These are phyloP conservation scores for Ornithoptera alexandrae DNA, from an alignment of 2,888 invertebrate species.

Conservation along the genomic window DNA sequence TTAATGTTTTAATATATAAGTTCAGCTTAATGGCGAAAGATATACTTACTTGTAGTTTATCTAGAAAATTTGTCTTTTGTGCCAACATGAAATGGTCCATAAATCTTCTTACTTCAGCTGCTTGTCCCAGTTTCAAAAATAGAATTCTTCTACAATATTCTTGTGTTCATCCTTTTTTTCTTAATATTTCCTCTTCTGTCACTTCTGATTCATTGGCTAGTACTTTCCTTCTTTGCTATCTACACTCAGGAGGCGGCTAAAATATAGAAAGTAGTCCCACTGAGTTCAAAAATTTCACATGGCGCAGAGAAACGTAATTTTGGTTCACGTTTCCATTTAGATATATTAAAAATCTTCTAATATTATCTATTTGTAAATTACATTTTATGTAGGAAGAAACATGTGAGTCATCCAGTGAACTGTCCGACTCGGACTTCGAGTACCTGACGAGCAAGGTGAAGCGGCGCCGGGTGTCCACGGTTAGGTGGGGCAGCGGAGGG, in stretches of 20 bases:
- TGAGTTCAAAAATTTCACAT: background rate
- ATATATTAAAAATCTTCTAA: too few relatives aligned
- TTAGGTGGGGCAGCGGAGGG: slow-evolving; percentile 31
- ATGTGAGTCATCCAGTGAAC: slow-evolving; percentile 42
- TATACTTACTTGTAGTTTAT: slow-evolving; percentile 83
- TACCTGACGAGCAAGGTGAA: slow-evolving; percentile 50
- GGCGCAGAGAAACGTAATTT: background rate
- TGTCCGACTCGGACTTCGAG: slow-evolving; percentile 59
- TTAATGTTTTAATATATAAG: too few relatives aligned
- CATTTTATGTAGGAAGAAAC: slow-evolving; percentile 24
- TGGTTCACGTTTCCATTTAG: too few relatives aligned
- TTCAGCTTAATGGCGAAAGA: background rate
- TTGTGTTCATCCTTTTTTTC: slow-evolving; percentile 80
- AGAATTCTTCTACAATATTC: slow-evolving; percentile 90
- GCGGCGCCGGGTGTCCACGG: slow-evolving; percentile 40
- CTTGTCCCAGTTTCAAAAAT: slow-evolving; percentile 91
- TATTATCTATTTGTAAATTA: background rate
- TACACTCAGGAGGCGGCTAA: slow-evolving; percentile 50
- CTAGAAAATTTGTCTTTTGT: slow-evolving; percentile 88
- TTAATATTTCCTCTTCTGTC: slow-evolving; percentile 41
- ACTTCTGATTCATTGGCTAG: slow-evolving; percentile 46
- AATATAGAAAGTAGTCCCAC: slow-evolving; percentile 35
- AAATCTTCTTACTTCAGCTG: slow-evolving; percentile 87
- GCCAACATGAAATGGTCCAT: slow-evolving; percentile 87
- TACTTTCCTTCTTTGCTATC: slow-evolving; percentile 42